Evolutionary conservation across 2,797 vertebrate species (phyloP), one percentile per base, ranked within the genome.

Genomic region (Geotrypetes seraphini): DNA sequence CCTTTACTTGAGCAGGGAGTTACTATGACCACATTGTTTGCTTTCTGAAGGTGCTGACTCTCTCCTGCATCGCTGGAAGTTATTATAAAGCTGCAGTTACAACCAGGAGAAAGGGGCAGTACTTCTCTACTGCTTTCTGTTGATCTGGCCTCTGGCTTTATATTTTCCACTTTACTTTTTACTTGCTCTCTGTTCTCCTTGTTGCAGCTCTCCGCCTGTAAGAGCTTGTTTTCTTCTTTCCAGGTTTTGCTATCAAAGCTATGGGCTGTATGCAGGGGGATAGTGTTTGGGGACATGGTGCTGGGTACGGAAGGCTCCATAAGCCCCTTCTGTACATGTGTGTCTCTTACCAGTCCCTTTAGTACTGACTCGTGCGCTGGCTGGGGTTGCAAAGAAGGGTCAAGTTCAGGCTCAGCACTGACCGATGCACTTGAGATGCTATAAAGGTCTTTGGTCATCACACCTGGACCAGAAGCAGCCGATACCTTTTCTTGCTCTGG

Each of bases 61-160:
- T 53, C 54, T 0, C 52, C 45, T 24, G 47, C 53, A 7, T 36
- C 33, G n/a, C 55, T 50, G 30, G 57, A 22, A 21, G 49, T 45
- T 24, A 38, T 16, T 17, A 31, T 30, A 25, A 62, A 31, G 4
- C 47, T 39, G 32, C 61, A 36, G 1, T 35, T 33, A 8, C 41
- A 50, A 12, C 52, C 6, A 22, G 66, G 31, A 10, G 28, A 32
- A 23, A 53, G 42, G 12, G 57, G 40, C 34, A 49, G 43, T 20
- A 16, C 16, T 24, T 45, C 9, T 33, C 30, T 7, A 55, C 20
- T 3, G 13, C 30, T 15, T 42, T 33, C 6, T n/a, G 36, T 12
- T 29, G 29, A 21, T n/a, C n/a, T n/a, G n/a, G n/a, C n/a, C n/a
- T n/a, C n/a, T n/a, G n/a, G n/a, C n/a, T n/a, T n/a, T n/a, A n/a